phyloP scores from a whole-genome alignment of 2,797 vertebrate species.

The Avahi laniger region DNA sequence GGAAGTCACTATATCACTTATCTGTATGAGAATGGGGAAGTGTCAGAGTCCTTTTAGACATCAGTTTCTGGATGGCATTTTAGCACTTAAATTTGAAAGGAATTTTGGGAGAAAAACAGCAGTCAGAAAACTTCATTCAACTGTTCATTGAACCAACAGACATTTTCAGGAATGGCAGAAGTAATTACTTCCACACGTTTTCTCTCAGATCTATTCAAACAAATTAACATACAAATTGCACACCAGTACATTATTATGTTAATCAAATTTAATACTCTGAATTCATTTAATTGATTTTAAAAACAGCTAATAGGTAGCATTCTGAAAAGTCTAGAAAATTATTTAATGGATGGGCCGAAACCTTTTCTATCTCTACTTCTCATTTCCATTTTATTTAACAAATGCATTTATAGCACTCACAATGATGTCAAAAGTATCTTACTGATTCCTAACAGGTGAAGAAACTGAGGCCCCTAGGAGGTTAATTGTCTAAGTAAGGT shows the following conservation, averaged over 20 bases:
- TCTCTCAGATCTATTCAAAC: background rate
- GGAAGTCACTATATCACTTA: background rate
- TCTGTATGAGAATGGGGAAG: background rate
- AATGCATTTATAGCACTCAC: background rate
- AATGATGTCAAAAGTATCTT: background rate
- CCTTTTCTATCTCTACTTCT: background rate
- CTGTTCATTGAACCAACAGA: background rate
- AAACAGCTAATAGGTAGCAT: background rate
- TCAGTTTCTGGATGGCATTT: background rate
- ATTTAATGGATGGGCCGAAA: background rate
- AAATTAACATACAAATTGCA: background rate
- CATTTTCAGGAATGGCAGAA: background rate
- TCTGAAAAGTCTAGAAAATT: background rate
- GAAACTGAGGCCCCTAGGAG: background rate
- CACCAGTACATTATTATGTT: background rate
- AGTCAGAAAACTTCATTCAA: background rate
- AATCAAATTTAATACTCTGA: background rate
- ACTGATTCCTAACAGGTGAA: background rate
- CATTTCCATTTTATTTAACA: background rate
- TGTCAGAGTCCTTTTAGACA: background rate
- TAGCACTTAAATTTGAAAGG: background rate
- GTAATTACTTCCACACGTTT: background rate
- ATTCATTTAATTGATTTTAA: slow-evolving; percentile 31
- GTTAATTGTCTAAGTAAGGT: background rate
- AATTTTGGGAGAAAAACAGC: background rate